Percentiles rank a stretch among this genome's conserved stretches.
These are phyloP conservation scores for Perognathus longimembris DNA, from an alignment of 2,113 vertebrate genomes.

Conservation along the genomic window DNA sequence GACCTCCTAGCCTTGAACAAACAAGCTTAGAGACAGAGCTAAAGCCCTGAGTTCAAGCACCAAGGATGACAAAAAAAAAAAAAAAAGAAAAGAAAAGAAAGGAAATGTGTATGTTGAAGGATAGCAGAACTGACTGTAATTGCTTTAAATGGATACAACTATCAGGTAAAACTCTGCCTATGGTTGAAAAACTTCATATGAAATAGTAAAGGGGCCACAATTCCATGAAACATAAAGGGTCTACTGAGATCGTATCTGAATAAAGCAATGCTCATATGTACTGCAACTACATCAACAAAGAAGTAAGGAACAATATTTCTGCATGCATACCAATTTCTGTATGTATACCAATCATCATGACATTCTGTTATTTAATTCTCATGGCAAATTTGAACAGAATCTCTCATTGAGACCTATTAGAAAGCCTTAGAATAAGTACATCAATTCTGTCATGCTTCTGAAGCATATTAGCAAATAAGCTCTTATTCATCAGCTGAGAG, in stretches of 20 bases:
- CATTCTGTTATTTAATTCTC: not conserved
- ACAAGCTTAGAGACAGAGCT: no score
- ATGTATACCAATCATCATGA: not conserved
- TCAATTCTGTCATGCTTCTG: not conserved
- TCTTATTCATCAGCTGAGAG: not conserved
- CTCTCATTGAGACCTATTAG: not conserved
- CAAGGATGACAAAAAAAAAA: no score
- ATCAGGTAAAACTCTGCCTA: not conserved
- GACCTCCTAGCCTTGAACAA: no score
- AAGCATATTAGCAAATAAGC: not conserved
- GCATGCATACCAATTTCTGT: no score
- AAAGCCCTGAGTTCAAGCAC: no score
- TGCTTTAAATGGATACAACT: constrained; percentile 1
- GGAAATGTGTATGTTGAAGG: not conserved
- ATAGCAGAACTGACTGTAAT: not conserved
- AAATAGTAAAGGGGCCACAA: not conserved
- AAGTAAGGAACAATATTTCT: not conserved
- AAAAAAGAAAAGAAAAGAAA: no score
- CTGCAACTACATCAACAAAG: not conserved
- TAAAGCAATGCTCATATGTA: not conserved
- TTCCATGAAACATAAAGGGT: not conserved
- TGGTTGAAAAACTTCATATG: not conserved
- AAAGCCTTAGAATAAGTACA: not conserved
- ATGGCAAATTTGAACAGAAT: not conserved
- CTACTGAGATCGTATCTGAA: not conserved